Evolutionary conservation across 2,888 invertebrate genomes (phyloP).

Genomic region (Anoncus sp.): DNA sequence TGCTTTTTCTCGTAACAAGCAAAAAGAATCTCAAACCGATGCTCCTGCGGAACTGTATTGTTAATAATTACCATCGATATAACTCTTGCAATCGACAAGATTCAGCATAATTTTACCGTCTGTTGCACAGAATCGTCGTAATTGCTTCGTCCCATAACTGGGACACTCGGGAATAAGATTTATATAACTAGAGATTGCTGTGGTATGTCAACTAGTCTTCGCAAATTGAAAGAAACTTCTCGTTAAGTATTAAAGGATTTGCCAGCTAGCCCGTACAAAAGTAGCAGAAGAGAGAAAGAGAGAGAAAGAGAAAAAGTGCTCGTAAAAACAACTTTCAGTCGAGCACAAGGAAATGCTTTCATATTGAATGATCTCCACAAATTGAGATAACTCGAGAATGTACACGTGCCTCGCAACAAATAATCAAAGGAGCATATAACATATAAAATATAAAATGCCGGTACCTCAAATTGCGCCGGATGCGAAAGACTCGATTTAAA

Average conservation of each 20-base stretch:
- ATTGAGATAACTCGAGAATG: constrained; percentile 19
- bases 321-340: constrained; percentile 33
- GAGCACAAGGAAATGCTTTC: constrained; percentile 10
- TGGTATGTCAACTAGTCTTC: constrained; percentile 4
- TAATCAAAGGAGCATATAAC: background rate
- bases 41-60: no score
- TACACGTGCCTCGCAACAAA: background rate
- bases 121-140: constrained; percentile 2
- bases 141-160: constrained; percentile 12
- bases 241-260: constrained; percentile 70
- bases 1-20: background rate
- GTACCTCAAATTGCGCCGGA: background rate
- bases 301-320: constrained; percentile 23
- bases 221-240: constrained; percentile 66
- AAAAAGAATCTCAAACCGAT: constrained; percentile 28
- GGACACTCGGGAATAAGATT: constrained; percentile 3
- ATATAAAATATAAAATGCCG: background rate
- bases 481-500: background rate
- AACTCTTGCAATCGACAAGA: constrained; percentile 61
- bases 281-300: constrained; percentile 4
- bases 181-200: background rate
- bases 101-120: constrained; percentile 64
- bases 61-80: constrained; percentile 63
- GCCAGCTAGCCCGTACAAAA: constrained; percentile 36
- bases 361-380: constrained; percentile 33